Evolutionary conservation across 2,797 vertebrate genomes (phyloP).

Genomic region (Sebastolobus alascanus): DNA sequence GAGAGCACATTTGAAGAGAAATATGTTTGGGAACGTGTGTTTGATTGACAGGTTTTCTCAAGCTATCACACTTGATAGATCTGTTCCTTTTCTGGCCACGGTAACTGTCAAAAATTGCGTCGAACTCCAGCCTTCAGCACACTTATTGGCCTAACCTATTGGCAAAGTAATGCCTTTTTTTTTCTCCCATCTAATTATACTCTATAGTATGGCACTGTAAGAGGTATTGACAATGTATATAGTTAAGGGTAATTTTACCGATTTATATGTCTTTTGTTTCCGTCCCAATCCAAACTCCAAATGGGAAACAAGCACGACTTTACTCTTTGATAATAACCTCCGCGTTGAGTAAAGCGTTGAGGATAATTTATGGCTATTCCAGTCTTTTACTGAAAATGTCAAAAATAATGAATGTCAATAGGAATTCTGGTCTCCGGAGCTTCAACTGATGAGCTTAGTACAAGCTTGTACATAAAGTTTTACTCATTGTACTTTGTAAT

Average conservation of each 20-base stretch:
- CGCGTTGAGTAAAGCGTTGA: neutral
- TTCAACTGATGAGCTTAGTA: neutral
- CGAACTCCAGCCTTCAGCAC: neutral
- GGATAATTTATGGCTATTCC: constrained; percentile 12
- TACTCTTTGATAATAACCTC: neutral
- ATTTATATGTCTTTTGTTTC: constrained; percentile 1
- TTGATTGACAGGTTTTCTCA: constrained; percentile 5
- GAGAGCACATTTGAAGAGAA: neutral
- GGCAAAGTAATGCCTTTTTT: neutral
- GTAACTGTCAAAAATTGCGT: neutral
- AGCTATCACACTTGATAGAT: neutral
- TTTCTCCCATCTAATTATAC: neutral
- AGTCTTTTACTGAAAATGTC: neutral
- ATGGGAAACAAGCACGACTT: constrained; percentile 2
- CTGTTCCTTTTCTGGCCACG: neutral
- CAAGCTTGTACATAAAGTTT: neutral
- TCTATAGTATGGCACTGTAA: neutral
- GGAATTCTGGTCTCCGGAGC: neutral
- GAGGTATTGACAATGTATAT: too few species aligned
- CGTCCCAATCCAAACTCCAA: neutral
- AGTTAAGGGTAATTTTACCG: neutral
- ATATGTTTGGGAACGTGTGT: neutral
- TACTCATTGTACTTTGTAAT: neutral
- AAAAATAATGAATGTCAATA: neutral
- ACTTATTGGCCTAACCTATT: neutral